Conservation (phyloP, 2,888 invertebrate species). For the Hartigia nigra region DNA sequence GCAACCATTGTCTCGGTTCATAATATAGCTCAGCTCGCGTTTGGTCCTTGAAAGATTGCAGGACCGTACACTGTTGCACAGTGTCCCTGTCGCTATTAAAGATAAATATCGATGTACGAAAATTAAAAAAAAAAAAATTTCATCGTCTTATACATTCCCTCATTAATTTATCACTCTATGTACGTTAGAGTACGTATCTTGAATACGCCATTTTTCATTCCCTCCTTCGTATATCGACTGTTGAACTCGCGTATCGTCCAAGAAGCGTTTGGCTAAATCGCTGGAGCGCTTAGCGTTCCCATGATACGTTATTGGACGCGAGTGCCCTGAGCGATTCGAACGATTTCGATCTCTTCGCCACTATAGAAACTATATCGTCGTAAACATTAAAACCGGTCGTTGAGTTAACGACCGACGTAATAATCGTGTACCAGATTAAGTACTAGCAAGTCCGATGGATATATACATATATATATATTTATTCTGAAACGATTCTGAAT, state of each 20-base stretch:
- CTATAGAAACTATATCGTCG: neutral
- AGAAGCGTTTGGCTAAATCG: neutral
- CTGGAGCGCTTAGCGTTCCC: neutral
- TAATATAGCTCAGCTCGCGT: slow-evolving; percentile 43
- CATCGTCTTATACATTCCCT: neutral
- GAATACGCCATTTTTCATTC: neutral
- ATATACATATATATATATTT: neutral
- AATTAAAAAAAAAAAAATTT: neutral
- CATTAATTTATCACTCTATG: neutral
- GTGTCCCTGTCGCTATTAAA: neutral
- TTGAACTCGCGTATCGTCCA: neutral
- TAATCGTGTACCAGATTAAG: neutral
- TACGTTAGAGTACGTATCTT: neutral
- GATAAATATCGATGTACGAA: neutral
- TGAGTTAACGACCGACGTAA: neutral
- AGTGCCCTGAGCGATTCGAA: neutral
- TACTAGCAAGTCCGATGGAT: neutral
- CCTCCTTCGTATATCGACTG: neutral
- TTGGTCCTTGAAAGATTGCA: neutral
- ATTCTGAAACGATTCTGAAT: too few relatives aligned
- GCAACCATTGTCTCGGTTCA: slow-evolving; percentile 58
- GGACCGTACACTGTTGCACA: neutral
- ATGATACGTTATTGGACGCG: neutral
- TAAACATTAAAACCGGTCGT: neutral
- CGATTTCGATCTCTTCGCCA: neutral